Conservation (phyloP, 2,113 vertebrate genomes). For the Pithys albifrons region DNA sequence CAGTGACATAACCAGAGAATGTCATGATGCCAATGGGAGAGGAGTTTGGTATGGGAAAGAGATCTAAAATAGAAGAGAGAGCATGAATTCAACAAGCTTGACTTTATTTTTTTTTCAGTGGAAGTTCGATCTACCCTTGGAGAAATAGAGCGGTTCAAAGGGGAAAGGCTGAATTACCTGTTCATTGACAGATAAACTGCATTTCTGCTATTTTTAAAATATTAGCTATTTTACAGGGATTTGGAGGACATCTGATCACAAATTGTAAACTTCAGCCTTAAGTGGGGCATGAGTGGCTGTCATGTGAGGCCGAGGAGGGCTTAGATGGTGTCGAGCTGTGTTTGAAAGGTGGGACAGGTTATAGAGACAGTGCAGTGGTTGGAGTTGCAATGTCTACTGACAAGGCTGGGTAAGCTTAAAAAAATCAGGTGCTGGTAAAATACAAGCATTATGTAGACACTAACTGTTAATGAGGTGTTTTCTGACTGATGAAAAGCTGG, state of each 20-base stretch:
- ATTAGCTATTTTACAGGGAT: not conserved
- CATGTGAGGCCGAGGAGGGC: too few species aligned
- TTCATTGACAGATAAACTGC: not conserved
- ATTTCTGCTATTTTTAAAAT: not conserved
- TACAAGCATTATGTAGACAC: not conserved
- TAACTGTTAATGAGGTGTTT: constrained; percentile 61
- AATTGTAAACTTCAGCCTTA: not conserved
- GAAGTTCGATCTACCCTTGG: not conserved
- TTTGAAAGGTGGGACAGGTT: not conserved
- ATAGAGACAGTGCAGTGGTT: not conserved
- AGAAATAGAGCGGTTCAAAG: not conserved
- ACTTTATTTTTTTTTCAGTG: not conserved
- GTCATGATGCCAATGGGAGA: rapidly evolving
- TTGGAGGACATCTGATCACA: not conserved
- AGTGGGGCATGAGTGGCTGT: not conserved
- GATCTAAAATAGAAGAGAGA: not conserved
- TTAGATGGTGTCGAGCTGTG: not conserved
- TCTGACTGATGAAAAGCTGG: constrained; percentile 53
- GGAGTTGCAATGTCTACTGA: not conserved
- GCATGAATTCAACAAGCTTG: not conserved
- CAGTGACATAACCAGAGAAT: not conserved
- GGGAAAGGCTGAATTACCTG: not conserved
- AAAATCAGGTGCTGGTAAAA: constrained; percentile 48
- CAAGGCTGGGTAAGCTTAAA: not conserved
- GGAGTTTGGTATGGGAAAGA: not conserved